Conservation (phyloP, 2,797 vertebrate species). For the Amblyraja radiata region DNA sequence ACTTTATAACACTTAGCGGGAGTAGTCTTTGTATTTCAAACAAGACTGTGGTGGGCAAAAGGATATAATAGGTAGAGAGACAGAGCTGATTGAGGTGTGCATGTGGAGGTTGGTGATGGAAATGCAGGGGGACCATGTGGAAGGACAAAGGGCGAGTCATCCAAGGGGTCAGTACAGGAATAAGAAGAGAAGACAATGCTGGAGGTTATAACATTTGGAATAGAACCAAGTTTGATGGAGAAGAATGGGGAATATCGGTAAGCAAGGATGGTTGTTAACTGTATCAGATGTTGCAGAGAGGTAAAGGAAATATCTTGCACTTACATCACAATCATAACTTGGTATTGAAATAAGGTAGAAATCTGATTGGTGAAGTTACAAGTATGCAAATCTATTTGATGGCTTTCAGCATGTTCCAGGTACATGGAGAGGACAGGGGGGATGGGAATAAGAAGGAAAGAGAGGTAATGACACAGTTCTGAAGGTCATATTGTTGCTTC, state of each 20-base stretch:
- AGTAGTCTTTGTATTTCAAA: too few species aligned
- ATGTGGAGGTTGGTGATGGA: neutral
- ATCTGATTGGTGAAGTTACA: neutral
- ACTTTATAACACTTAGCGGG: too few species aligned
- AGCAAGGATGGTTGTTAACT: neutral
- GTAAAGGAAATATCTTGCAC: neutral
- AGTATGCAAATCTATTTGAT: neutral
- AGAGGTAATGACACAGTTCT: neutral
- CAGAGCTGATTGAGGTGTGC: neutral
- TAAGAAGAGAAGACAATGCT: neutral
- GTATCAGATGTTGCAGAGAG: neutral
- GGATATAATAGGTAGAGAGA: too few species aligned
- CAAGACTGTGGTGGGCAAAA: too few species aligned
- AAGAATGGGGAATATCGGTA: neutral
- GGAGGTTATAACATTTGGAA: neutral
- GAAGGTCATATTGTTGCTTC: neutral
- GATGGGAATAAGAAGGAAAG: neutral
- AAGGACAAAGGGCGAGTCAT: neutral
- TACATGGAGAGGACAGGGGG: neutral
- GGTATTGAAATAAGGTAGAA: neutral
- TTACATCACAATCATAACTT: neutral
- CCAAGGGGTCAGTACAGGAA: neutral
- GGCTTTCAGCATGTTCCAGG: neutral
- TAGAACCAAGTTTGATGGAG: neutral
- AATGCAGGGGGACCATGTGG: too few species aligned